phyloP scores from a whole-genome alignment of 2,113 vertebrate species.

The Gallinago undulata region DNA sequence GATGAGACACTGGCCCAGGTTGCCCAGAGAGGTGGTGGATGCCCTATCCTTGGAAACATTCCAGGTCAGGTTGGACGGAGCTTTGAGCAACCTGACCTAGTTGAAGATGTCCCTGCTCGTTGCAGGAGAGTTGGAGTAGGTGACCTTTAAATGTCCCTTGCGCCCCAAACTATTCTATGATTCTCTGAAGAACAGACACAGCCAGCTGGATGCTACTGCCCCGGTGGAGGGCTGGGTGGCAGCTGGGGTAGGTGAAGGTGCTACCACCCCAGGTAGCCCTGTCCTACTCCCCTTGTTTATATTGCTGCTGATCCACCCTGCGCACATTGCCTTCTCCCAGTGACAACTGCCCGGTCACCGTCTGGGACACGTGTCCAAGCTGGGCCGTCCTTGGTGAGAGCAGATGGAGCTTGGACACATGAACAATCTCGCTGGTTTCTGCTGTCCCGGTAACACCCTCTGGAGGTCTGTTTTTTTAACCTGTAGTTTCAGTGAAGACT shows the following conservation, averaged over 20 bases:
- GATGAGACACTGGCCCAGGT: neutral
- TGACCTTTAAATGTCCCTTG: neutral
- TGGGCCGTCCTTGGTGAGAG: neutral
- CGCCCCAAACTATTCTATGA: neutral
- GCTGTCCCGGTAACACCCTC: rapidly evolving
- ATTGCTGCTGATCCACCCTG: rapidly evolving
- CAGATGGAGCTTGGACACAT: neutral
- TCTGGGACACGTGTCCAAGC: neutral
- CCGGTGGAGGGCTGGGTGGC: rapidly evolving
- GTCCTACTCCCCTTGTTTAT: neutral
- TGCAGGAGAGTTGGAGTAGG: neutral
- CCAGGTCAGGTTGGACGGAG: neutral
- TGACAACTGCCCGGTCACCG: rapidly evolving
- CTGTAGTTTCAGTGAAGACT: neutral
- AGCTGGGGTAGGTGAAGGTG: neutral
- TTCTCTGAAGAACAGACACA: neutral
- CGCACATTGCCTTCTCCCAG: neutral
- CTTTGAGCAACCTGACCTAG: neutral
- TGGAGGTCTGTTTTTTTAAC: neutral
- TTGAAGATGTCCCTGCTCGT: neutral
- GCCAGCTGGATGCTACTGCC: neutral
- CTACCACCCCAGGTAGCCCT: neutral
- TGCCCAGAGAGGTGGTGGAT: neutral
- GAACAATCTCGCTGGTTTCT: neutral
- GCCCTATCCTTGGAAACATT: neutral